phyloP scores from a whole-genome alignment of 1,140 invertebrate species.

The Trichomalopsis sarcophagae region DNA sequence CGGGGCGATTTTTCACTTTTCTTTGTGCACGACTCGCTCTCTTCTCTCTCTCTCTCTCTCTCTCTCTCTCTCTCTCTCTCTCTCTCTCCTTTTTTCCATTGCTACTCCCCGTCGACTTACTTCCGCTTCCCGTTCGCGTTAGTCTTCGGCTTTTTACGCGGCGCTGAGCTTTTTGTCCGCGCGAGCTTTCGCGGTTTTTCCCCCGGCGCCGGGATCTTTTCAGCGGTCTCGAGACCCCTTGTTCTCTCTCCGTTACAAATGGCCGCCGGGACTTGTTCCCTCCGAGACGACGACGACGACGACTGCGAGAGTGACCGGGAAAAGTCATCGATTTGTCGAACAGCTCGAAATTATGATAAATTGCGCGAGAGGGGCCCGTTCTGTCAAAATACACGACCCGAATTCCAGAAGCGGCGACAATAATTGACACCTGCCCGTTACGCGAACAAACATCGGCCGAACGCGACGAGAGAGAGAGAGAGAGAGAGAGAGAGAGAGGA shows the following conservation, averaged over 20 bases:
- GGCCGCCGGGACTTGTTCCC: not conserved
- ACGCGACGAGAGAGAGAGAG: not conserved
- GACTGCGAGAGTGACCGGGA: no score
- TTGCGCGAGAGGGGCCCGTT: no score
- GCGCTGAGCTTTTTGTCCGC: conserved; percentile 28
- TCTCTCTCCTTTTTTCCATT: not conserved
- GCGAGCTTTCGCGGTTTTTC: not conserved
- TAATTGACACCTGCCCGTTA: conserved; percentile 39
- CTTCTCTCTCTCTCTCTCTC: not conserved
- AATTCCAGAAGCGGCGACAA: not conserved
- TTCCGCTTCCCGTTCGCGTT: conserved; percentile 50
- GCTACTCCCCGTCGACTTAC: conserved; percentile 30
- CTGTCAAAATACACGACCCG: no score
- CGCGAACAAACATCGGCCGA: not conserved
- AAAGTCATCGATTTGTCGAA: no score
- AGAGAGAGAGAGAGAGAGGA: not conserved
- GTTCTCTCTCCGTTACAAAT: conserved; percentile 39
- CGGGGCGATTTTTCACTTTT: conserved; percentile 49
- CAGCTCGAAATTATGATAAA: no score
- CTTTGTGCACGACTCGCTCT: not conserved
- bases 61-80: not conserved
- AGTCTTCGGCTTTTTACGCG: conserved; percentile 38
- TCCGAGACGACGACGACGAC: no score
- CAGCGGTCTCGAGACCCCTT: not conserved
- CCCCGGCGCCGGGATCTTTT: conserved; percentile 26